Evolutionary conservation across 2,797 vertebrate species (phyloP), one percentile per base, ranked within the genome.

Genomic region (Dicrostonyx torquatus): DNA sequence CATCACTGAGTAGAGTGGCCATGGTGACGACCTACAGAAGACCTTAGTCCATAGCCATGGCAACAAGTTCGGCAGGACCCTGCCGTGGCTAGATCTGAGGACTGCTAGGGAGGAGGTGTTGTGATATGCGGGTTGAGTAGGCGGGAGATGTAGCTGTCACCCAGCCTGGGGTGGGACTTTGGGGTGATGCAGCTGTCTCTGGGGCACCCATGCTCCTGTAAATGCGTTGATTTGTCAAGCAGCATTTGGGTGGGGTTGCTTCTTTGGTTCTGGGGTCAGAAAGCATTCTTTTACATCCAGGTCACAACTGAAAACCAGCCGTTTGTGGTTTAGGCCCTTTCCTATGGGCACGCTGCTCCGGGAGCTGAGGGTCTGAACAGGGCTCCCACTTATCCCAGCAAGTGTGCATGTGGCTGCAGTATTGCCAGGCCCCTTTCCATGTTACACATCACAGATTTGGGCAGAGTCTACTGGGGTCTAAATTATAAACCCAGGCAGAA

Each of bases 361-460:
- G 5, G 12, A 5, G 5, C 48, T 29, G n/a, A 1, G 13, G 53
- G 60, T 55, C 26, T 76, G 26, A 45, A 68, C 45, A 17, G 45
- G 18, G 50, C 43, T 3, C 12, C 0, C 40, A 31, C 43, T 72
- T 43, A 17, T 22, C 37, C 60, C 55, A 40, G 26, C 10, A 76
- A 20, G 15, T n/a, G 20, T 22, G 64, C 62, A 0, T 11, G 48
- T 0, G 5, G 48, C 34, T 22, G 0, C 8, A 24, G 48, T 37
- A 43, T 5, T 3, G 37, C 2, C 4, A 6, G 22, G 1, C 1
- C 9, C 9, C 1, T 9, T 40, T 66, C 37, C 2, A 5, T 26
- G 12, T 26, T 43, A 34, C 48, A 48, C 8, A 43, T 79, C 53
- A 58, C 53, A 58, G 53, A n/a, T 24, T 79, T n/a, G 12, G 77